phyloP scores from a whole-genome alignment of 2,888 invertebrate genomes.

The Palloptera scutellata region DNA sequence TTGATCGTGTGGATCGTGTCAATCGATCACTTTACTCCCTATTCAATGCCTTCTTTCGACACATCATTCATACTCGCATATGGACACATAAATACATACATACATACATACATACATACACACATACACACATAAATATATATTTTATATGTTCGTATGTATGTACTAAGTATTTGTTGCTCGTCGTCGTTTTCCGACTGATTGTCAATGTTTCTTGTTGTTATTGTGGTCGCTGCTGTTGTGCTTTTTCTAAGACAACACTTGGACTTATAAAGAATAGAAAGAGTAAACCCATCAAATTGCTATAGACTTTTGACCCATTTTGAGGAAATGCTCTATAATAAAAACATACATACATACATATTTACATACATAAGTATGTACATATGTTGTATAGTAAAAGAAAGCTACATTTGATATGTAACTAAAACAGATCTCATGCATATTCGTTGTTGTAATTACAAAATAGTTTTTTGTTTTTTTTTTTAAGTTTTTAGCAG shows the following conservation, averaged over 20 bases:
- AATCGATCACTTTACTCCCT: constrained; percentile 53
- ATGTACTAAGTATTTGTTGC: constrained; percentile 10
- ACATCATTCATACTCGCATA: background rate
- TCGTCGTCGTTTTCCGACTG: background rate
- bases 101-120: too few relatives aligned
- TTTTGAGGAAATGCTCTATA: constrained; percentile 54
- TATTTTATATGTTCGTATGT: too few relatives aligned
- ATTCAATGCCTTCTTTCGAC: constrained; percentile 37
- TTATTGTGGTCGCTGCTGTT: constrained; percentile 1
- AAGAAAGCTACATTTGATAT: background rate
- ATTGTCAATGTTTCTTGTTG: constrained; percentile 13
- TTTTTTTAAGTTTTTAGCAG: background rate
- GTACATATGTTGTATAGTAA: constrained; percentile 19
- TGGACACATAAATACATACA: too few relatives aligned
- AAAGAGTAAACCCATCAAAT: constrained; percentile 36
- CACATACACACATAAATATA: too few relatives aligned
- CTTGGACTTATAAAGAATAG: background rate
- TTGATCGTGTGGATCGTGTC: constrained; percentile 58
- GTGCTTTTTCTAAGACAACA: constrained; percentile 5
- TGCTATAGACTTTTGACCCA: constrained; percentile 64
- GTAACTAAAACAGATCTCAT: constrained; percentile 6
- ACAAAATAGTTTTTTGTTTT: constrained; percentile 3
- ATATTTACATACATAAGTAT: constrained; percentile 46
- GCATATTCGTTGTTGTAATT: constrained; percentile 5
- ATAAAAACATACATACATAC: constrained; percentile 45